Evolutionary conservation across 2,797 vertebrate genomes (phyloP), one percentile per base, ranked within the genome.

Genomic region (Tangara arthus): DNA sequence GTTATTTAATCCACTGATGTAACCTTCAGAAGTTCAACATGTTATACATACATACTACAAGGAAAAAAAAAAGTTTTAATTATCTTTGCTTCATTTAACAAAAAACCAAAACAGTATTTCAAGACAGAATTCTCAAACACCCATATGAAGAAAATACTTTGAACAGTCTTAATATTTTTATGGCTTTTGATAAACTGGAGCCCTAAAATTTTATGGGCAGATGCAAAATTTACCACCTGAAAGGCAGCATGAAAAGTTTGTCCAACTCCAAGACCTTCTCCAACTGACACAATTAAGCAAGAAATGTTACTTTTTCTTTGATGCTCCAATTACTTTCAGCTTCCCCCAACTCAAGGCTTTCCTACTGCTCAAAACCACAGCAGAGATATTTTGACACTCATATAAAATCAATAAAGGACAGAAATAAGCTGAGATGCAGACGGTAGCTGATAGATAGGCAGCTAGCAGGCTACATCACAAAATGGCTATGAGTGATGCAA

Each of bases 151-250:
- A 81, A 87, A 90, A 87, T 61, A 61, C n/a, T 88, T n/a, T 41
- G 16, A 69, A 82, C 27, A 88, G 89, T 89, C 75, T 65, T n/a
- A 28, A 42, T 53, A 61, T 47, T 92, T 90, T 55, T 94, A 79
- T 93, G 91, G 90, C 91, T 96, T 95, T 93, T 82, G 56, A 64
- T 82, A 90, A 89, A 89, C 47, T 37, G 49, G 10, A 76, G 73
- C 75, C 60, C 72, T 90, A 61, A 57, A 61, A n/a, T 79, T 57
- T 71, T 35, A 80, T 5, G 41, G 72, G 64, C 61, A 91, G 79
- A 89, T 68, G 44, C 26, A 81, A 87, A 82, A 64, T 39, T 82
- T 47, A 82, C 49, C 42, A 82, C n/a, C 42, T 64, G 55, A 77
- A 95, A 44, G 57, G 64, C 76, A 91, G 81, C 35, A 55, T 5